Percentiles rank a stretch among this genome's conserved stretches.
These are phyloP conservation scores for Formica aserva DNA, from an alignment of 2,888 invertebrate genomes.

Conservation along the genomic window DNA sequence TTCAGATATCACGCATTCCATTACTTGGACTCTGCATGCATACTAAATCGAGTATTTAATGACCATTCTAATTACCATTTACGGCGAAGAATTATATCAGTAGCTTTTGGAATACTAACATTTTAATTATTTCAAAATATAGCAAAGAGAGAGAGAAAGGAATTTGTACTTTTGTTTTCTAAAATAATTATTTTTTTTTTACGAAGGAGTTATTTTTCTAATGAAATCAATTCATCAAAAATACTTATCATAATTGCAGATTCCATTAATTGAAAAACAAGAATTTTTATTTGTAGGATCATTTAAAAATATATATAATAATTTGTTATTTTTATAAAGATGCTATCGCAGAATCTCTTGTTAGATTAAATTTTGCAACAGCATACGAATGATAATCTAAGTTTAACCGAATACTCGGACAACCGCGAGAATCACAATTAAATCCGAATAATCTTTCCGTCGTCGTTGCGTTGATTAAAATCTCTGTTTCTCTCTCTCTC, in stretches of 20 bases:
- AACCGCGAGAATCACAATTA: slow-evolving; percentile 17
- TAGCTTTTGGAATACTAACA: not conserved
- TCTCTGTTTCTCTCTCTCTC: not conserved
- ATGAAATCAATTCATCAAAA: slow-evolving; percentile 14
- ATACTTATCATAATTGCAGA: not conserved
- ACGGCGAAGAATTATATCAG: not conserved
- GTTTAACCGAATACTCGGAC: slow-evolving; percentile 35
- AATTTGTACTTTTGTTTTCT: not conserved
- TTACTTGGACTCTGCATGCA: not conserved
- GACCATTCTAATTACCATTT: slow-evolving; percentile 18
- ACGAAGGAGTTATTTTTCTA: not conserved
- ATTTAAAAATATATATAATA: not conserved
- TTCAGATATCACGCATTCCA: slow-evolving; percentile 39
- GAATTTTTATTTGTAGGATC: slow-evolving; percentile 16
- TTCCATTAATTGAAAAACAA: not conserved
- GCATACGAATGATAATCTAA: slow-evolving; percentile 21
- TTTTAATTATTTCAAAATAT: not conserved
- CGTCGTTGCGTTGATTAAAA: slow-evolving; percentile 36
- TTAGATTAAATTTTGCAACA: slow-evolving; percentile 25
- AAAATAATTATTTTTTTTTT: not conserved
- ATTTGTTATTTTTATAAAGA: not conserved
- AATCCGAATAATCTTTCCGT: slow-evolving; percentile 30
- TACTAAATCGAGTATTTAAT: slow-evolving; percentile 9
- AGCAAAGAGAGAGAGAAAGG: not conserved
- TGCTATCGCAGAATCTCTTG: not conserved